Percentiles rank a stretch among this genome's conserved stretches.
These are phyloP conservation scores for Anolis sagrei DNA, from an alignment of 2,113 vertebrate species.

Conservation along the genomic window DNA sequence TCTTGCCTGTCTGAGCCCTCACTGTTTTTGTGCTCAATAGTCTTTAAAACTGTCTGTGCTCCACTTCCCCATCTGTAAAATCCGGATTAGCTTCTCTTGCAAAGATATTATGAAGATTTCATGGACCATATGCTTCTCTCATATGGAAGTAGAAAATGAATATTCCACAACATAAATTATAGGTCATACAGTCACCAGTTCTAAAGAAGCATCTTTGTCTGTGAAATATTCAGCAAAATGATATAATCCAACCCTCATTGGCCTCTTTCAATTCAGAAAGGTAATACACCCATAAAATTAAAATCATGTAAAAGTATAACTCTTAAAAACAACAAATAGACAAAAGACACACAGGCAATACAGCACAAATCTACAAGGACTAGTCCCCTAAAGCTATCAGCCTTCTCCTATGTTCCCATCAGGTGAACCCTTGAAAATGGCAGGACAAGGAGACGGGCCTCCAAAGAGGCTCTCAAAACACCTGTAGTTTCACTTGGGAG, in stretches of 20 bases:
- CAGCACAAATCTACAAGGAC: too few species aligned
- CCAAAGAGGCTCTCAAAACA: too few species aligned
- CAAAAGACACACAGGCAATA: too few species aligned
- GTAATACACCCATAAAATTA: too few species aligned
- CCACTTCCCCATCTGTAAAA: conserved; percentile 12
- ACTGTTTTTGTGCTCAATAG: not conserved
- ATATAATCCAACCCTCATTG: not conserved
- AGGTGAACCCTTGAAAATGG: too few species aligned
- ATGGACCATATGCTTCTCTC: not conserved
- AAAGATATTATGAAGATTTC: not conserved
- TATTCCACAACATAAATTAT: not conserved
- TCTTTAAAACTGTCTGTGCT: conserved; percentile 20
- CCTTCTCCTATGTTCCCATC: too few species aligned
- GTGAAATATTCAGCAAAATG: not conserved
- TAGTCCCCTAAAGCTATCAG: too few species aligned
- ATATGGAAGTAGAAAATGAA: not conserved
- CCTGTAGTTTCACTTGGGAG: too few species aligned
- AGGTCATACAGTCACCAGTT: not conserved
- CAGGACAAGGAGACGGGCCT: too few species aligned
- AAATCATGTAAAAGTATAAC: too few species aligned
- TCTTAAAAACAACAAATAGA: too few species aligned
- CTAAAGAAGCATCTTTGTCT: not conserved
- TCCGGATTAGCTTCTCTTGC: not conserved
- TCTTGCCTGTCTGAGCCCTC: not conserved
- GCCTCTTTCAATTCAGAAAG: not conserved